Evolutionary conservation across 92 coral and sea anemone species (phyloP), one percentile per base, ranked within the genome.

Genomic region (Porites lobata): DNA sequence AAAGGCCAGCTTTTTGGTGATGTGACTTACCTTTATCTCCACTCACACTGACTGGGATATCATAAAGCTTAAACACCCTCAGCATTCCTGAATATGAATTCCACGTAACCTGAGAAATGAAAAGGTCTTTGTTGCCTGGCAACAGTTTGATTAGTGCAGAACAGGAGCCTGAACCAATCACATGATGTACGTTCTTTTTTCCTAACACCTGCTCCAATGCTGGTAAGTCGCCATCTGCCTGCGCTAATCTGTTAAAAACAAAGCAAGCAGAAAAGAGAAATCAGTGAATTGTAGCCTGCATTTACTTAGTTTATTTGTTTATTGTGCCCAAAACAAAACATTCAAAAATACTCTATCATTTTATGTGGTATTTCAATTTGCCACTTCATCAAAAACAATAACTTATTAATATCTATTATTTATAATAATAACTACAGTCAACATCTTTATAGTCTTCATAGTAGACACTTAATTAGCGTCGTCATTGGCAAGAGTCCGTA

Each of bases 21-120:
- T 38, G 6, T 4, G 47, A 65, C 85, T 21, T 29, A 96, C 99
- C 98, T 87, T 81, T 88, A 20, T 52, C 86, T 69, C 89, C 91
- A 65, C 77, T 89, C 12, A 85, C 76, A 18, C 89, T 85, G 61
- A 92, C 84, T 50, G 90, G 93, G 26, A 95, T 77, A 62, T 97
- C 98, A 53, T 93, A 94, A 53, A 97, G 80, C 69, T 97, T 97
- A 79, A 95, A 97, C 12, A 95, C 81, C 38, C 98, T 89, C 54
- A 97, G 75, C 93, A 97, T 69, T 21, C 74, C 22, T n/a, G 91
- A 56, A 15, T 90, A 92, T n/a, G 87, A 54, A 63, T 19, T 70
- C 99, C 99, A 97, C 21, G 99, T 97, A 14, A 90, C 99, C n/a
- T 97, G 99, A 32, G 99, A 97, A 20, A 95, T 97, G 76, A 90